Evolutionary conservation across 2,797 vertebrate species (phyloP).

Genomic region (Scarus forsteni): DNA sequence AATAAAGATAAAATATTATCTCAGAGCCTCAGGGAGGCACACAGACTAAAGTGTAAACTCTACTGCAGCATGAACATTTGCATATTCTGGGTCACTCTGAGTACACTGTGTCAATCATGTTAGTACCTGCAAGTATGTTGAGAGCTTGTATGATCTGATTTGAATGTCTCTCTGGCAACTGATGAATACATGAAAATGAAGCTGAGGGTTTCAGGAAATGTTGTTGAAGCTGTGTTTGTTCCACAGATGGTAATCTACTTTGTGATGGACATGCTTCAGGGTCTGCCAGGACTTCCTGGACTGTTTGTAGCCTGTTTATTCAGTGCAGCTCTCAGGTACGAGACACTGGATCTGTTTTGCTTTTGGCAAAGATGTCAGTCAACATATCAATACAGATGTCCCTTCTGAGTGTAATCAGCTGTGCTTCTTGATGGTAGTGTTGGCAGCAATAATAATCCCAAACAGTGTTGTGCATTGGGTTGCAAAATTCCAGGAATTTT

Average conservation of each 20-base stretch:
- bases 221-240: not conserved
- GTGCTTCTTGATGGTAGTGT: not conserved
- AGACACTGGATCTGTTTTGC: not conserved
- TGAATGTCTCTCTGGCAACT: not conserved
- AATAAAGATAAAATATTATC: not conserved
- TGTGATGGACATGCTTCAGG: conserved; percentile 91
- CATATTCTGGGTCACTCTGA: not conserved
- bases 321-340: conserved; percentile 92
- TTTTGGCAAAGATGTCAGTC: not conserved
- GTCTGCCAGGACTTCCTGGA: conserved; percentile 89
- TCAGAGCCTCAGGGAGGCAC: fast-evolving
- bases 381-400: not conserved
- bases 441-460: too few relatives aligned
- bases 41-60: not conserved
- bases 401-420: not conserved
- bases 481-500: too few relatives aligned
- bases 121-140: not conserved
- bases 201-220: not conserved
- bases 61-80: conserved; percentile 6
- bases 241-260: conserved; percentile 91
- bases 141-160: not conserved
- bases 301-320: conserved; percentile 93
- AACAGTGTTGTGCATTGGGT: too few relatives aligned
- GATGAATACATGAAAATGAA: not conserved
- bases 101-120: not conserved